Base-by-base conservation (phyloP, 2,888 invertebrate genomes). In the Mesorhabditis spiculigera region DNA sequence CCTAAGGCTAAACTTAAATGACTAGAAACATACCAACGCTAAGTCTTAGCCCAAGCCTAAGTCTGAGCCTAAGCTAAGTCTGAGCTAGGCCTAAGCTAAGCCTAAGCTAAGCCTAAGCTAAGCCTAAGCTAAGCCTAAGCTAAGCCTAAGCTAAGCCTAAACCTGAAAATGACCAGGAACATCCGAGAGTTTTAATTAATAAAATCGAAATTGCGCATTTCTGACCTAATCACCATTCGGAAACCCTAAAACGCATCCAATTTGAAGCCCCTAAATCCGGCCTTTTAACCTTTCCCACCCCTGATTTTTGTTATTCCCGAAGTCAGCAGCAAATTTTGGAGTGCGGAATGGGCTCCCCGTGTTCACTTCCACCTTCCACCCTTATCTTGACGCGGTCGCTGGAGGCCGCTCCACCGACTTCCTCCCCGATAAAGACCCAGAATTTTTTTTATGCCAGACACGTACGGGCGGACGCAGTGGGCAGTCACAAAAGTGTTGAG, bases 121-220 rank as follows among this genome's bases (percentile, higher is more conserved):
- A 50, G 58, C 58, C 58, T 1, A 50, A 50, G 58, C 58, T 50
- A 50, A 50, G 50, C 58, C 58, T 50, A 50, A 50, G 58, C 58
- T n/a, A 13, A 50, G n/a, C 58, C 58, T n/a, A 13, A 50, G 10
- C 58, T 50, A 50, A 50, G 58, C 3, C 58, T 50, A 50, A 50
- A 3, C 58, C 58, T 50, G 3, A 50, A n/a, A 10, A 50, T 13
- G 58, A 50, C 10, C n/a, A 13, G 58, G n/a, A 50, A 50, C 28
- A 28, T 28, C 28, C 28, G 28, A 28, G 3, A 28, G 28, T 28
- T 28, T 28, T 1, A 28, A 28, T 28, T 28, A 28, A 28, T 28
- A 28, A 28, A 28, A 28, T 28, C 28, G 28, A 28, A 28, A 28
- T 28, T 28, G 3, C 28, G 1, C 28, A 28, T 28, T 28, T 28